Conservation (phyloP, 2,888 invertebrate genomes). For the Cyclophora albipunctata region DNA sequence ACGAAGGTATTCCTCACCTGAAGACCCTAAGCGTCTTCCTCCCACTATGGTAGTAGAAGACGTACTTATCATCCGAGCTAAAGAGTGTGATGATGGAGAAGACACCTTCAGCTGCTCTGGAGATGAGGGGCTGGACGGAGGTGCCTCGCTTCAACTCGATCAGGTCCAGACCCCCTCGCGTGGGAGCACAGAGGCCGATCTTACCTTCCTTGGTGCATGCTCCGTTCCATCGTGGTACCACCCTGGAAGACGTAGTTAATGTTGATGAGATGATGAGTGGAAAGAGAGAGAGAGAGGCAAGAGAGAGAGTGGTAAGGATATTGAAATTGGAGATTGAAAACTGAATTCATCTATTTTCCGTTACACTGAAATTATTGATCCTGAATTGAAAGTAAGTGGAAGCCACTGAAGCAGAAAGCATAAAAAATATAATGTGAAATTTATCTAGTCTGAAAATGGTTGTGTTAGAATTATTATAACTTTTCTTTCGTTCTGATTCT, state of each 20-base stretch:
- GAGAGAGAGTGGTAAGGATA: too few relatives aligned
- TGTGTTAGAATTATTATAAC: too few relatives aligned
- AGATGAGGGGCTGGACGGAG: slow-evolving; percentile 92
- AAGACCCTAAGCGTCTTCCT: slow-evolving; percentile 95
- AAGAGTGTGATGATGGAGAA: slow-evolving; percentile 97
- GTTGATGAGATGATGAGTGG: too few relatives aligned
- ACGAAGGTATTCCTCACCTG: slow-evolving; percentile 66
- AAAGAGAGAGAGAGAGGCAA: too few relatives aligned
- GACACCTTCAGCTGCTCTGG: slow-evolving; percentile 96
- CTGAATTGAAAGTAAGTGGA: too few relatives aligned
- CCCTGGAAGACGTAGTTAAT: slow-evolving; percentile 55
- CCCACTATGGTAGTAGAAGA: slow-evolving; percentile 97
- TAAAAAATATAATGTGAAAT: too few relatives aligned
- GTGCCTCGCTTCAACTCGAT: slow-evolving; percentile 93
- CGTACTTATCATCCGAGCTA: slow-evolving; percentile 94
- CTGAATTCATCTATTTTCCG: too few relatives aligned
- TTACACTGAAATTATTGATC: too few relatives aligned
- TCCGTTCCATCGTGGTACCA: slow-evolving; percentile 94
- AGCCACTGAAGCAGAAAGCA: too few relatives aligned
- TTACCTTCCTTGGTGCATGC: slow-evolving; percentile 90
- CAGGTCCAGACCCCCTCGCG: slow-evolving; percentile 94
- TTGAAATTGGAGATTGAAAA: too few relatives aligned
- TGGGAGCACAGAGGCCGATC: slow-evolving; percentile 93
- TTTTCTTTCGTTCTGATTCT: too few relatives aligned
- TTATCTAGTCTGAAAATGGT: too few relatives aligned